Evolutionary conservation across 2,888 invertebrate genomes (phyloP).

Genomic region (Ectemnius continuus): DNA sequence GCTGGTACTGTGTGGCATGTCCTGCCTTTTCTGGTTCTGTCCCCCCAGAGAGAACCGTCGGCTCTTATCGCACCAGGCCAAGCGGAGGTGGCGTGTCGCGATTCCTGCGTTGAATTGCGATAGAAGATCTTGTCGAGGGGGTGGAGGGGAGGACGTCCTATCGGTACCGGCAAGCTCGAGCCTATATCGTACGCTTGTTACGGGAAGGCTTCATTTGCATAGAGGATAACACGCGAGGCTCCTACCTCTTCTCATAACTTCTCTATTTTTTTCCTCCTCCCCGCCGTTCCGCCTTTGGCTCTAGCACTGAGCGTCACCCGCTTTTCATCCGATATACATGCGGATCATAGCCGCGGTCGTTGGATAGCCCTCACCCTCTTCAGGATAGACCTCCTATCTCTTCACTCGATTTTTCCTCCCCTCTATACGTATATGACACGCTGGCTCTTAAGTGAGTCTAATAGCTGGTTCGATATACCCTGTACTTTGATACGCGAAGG

Average conservation of each 20-base stretch:
- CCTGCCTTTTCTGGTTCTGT: conserved; percentile 55
- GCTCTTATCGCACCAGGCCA: conserved; percentile 69
- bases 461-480: no score
- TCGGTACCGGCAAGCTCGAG: conserved; percentile 62
- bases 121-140: conserved; percentile 76
- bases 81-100: conserved; percentile 72
- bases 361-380: conserved; percentile 54
- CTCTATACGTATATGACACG: not conserved
- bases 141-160: conserved; percentile 63
- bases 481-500: no score
- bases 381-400: conserved; percentile 34
- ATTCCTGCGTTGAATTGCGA: conserved; percentile 73
- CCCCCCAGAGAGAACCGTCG: conserved; percentile 43
- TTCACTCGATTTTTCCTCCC: conserved; percentile 3
- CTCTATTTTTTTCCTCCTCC: conserved; percentile 54
- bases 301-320: conserved; percentile 19
- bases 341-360: conserved; percentile 53
- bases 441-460: conserved; percentile 8
- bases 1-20: conserved; percentile 25
- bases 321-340: conserved; percentile 55
- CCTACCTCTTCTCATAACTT: conserved; percentile 56
- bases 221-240: conserved; percentile 46
- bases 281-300: conserved; percentile 3
- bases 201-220: conserved; percentile 67
- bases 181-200: conserved; percentile 57